Conservation (phyloP, 2,888 invertebrate genomes). For the Cataglyphis altisquamis region DNA sequence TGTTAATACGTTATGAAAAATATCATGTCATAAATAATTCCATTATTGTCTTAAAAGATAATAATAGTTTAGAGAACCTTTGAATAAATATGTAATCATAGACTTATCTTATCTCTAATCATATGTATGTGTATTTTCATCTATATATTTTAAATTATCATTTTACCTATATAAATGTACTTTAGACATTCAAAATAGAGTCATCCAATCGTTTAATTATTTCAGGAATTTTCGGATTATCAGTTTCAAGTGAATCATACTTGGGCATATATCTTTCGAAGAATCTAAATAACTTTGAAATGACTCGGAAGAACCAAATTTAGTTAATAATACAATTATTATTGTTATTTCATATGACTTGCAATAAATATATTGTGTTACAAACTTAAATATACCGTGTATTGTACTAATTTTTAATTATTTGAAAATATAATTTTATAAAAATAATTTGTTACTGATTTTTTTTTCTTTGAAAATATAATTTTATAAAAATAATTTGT, state of each 20-base stretch:
- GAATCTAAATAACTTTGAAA: background rate
- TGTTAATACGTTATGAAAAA: background rate
- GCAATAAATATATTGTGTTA: constrained; percentile 4
- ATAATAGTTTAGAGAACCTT: background rate
- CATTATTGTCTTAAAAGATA: background rate
- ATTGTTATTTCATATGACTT: background rate
- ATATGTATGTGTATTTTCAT: background rate
- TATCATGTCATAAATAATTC: background rate
- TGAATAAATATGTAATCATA: background rate
- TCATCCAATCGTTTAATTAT: constrained; percentile 8
- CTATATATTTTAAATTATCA: background rate
- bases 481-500: background rate
- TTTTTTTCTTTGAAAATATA: background rate
- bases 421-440: background rate
- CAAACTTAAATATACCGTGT: background rate
- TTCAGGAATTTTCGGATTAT: background rate
- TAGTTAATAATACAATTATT: background rate
- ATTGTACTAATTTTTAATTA: background rate
- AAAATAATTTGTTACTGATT: background rate
- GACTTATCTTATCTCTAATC: background rate
- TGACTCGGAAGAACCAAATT: background rate
- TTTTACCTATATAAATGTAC: background rate
- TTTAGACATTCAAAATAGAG: background rate
- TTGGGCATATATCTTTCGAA: background rate
- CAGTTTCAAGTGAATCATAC: background rate